These are phyloP conservation scores for Oryzias curvinotus DNA, from an alignment of 2,113 vertebrate species.

Conservation along the genomic window DNA sequence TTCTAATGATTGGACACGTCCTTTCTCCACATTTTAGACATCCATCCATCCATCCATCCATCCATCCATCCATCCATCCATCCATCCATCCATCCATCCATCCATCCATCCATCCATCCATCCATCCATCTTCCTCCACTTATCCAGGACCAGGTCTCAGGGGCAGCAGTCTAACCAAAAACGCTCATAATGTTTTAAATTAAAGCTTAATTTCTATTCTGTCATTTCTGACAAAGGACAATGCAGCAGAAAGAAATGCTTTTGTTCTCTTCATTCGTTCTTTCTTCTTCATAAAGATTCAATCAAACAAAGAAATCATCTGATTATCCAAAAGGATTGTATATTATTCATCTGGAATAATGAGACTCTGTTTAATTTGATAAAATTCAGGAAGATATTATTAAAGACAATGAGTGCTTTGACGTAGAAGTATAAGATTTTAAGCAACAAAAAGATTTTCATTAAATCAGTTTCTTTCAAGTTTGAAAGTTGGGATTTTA, in stretches of 20 bases:
- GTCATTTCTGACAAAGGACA: constrained; percentile 9
- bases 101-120: too few relatives aligned
- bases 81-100: too few relatives aligned
- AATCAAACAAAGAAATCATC: constrained; percentile 8
- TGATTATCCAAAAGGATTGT: background rate
- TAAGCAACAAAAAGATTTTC: background rate
- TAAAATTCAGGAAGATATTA: constrained; percentile 9
- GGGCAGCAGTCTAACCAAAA: background rate
- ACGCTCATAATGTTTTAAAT: constrained; percentile 1
- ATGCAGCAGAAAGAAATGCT: background rate
- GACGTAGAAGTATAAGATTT: background rate
- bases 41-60: too few relatives aligned
- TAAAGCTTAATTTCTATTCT: constrained; percentile 4
- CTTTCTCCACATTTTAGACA: background rate
- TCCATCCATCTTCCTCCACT: too few relatives aligned
- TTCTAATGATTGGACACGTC: constrained; percentile 3
- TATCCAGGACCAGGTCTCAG: too few relatives aligned
- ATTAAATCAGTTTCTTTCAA: background rate
- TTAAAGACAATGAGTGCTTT: background rate
- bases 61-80: too few relatives aligned
- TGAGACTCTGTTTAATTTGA: constrained; percentile 8
- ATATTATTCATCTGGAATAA: constrained; percentile 18
- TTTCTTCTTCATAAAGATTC: constrained; percentile 15
- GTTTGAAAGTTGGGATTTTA: too few relatives aligned
- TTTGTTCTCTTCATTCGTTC: constrained; percentile 28